Base-by-base conservation (phyloP, 2,113 vertebrate species). In the Hemiprocne comata region DNA sequence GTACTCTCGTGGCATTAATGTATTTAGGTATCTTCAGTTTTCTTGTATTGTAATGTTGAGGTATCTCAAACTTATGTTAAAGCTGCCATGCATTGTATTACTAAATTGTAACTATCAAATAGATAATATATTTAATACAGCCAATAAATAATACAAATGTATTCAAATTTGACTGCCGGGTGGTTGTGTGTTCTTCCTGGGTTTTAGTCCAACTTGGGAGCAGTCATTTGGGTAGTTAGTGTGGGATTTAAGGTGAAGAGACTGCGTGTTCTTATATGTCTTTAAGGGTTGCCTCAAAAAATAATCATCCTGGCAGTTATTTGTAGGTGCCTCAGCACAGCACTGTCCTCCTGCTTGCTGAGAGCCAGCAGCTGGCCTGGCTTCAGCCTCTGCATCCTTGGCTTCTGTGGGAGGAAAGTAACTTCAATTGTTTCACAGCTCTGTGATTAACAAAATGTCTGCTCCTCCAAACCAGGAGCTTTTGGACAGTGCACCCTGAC, bases 121-220 rank as follows among this genome's bases (percentile, higher is more conserved):
- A 98, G 98, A 98, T 98, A 98, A 98, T 98, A 98, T 98, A 98
- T 98, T 98, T 98, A 98, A 98, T 98, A 98, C 97, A 97, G 97
- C 97, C 96, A 98, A 98, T 98, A 98, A 98, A 98, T 97, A 96
- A 97, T 97, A 97, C 94, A 97, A 90, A 97, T 96, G 88, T 94
- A 92, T 96, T 96, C 97, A 80, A 26, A 95, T 91, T 79, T 81
- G 65, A 66, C 50, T 36, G 4, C 0, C 0, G n/a, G 26, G 17
- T 61, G 3, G 51, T 40, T 26, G 36, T 67, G 61, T 65, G 53
- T 6, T 53, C 62, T 31, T 69, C 73, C 34, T 55, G 53, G 58
- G 12, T 23, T 87, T 84, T 18, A 3, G 7, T 44, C 26, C 74
- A 2, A 3, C 11, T 15, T 2, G 0, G 42, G 54, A 44, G 33